Evolutionary conservation across 2,797 vertebrate species (phyloP).

Genomic region (Argentina silus): DNA sequence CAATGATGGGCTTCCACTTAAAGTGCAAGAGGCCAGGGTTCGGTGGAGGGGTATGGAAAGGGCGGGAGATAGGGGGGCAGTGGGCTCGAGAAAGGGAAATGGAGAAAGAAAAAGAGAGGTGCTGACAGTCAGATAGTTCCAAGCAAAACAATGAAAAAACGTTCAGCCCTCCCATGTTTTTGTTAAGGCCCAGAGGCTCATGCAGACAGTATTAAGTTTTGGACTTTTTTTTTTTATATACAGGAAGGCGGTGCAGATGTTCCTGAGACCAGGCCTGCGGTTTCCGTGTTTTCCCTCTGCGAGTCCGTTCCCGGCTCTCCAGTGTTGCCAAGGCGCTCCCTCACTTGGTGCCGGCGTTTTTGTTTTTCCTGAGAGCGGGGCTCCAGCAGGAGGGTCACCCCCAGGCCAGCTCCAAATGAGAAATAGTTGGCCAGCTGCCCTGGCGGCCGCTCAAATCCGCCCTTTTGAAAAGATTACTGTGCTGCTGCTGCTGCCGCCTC

Average conservation of each 20-base stretch:
- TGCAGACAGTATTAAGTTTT: slow-evolving; percentile 75
- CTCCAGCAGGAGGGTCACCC: slow-evolving; percentile 81
- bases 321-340: slow-evolving; percentile 75
- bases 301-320: slow-evolving; percentile 66
- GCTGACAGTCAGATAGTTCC: slow-evolving; percentile 65
- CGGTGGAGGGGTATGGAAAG: slow-evolving; percentile 48
- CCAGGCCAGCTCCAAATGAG: slow-evolving; percentile 81
- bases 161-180: slow-evolving; percentile 71
- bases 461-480: slow-evolving; percentile 83
- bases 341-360: slow-evolving; percentile 50
- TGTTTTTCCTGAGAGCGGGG: slow-evolving; percentile 75
- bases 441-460: slow-evolving; percentile 80
- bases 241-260: slow-evolving; percentile 80
- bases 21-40: slow-evolving; percentile 66
- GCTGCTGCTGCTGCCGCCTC: slow-evolving; percentile 75
- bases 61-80: slow-evolving; percentile 52
- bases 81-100: slow-evolving; percentile 65
- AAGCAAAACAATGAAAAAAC: slow-evolving; percentile 58
- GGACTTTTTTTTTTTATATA: slow-evolving; percentile 57
- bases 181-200: slow-evolving; percentile 65
- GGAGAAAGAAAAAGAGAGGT: slow-evolving; percentile 63
- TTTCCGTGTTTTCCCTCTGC: slow-evolving; percentile 74
- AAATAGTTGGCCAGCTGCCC: slow-evolving; percentile 79
- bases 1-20: slow-evolving; percentile 68
- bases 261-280: slow-evolving; percentile 71